Base-by-base conservation (phyloP, 1,140 invertebrate genomes). In the Orchestia grillus region DNA sequence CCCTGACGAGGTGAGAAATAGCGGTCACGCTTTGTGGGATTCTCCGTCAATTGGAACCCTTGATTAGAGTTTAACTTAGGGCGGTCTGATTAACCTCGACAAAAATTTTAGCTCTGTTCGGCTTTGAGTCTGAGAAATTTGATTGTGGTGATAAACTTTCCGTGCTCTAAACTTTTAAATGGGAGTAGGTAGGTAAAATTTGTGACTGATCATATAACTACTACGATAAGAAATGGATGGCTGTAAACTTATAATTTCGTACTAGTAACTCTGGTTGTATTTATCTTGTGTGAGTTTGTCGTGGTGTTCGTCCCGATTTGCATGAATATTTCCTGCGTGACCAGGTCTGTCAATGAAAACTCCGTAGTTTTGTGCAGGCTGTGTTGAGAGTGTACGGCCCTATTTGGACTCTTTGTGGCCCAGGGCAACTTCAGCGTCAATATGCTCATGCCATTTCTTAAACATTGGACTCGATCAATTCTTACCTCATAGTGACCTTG, bases 1-100 rank as follows among this genome's bases (percentile, higher is more conserved):
- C 43, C 41, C 92, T 45, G 96, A 97, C 91, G 96, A 97, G 94
- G 96, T 97, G 91, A 97, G 96, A 96, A 28, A n/a, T n/a, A n/a
- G 95, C 62, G 36, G 47, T 53, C 47, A 19, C 6, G 47, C 19
- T 53, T 53, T 53, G 47, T 53, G 6, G 47, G 6, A 8, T 19
- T 53, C 6, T 36, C 62, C 28, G 62, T 36, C 28, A 77, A 77
- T 23, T 77, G 15, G 15, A 77, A 36, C 62, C 28, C 62, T 19
- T 36, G 15, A 77, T 36, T 28, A 77, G 47, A 53, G 6, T 19
- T 77, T 77, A 1, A 77, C 36, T 77, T 77, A 77, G 28, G 62
- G 15, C 36, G 11, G 3, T 19, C 62, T 77, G 11, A 1, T 3
- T 6, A 36, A 77, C 11, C 11, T 77, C 36, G 11, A 19, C 3